Evolutionary conservation across 2,797 vertebrate species (phyloP), one percentile per base, ranked within the genome.

Genomic region (Anguilla marmorata): DNA sequence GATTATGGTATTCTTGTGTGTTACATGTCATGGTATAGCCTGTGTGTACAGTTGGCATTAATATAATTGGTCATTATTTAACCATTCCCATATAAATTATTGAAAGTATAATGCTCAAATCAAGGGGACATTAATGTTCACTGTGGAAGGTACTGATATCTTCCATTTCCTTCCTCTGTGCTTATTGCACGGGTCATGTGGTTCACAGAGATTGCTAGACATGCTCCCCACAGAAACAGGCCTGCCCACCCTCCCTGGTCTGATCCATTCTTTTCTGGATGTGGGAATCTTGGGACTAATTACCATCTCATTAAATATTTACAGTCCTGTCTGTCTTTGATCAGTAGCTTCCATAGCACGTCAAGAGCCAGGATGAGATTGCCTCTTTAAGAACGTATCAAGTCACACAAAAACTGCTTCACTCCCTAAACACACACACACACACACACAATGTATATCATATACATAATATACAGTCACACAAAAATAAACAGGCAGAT

Each of bases 361-460:
- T 30, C 37, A 7, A 8, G 41, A 45, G 37, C 76, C 21, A 82
- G 48, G 48, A 56, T 45, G 52, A 72, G 48, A 16, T 54, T 41
- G 52, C 86, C 58, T 87, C 72, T 87, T 89, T 87, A 89, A 89
- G 84, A 85, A 84, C 86, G 85, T 66, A 85, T 89, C 12, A 54
- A 21, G 80, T 41, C 48, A 85, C 52, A 86, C n/a, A 8, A 30
- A 48, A 74, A 86, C 54, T 9, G 60, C 11, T 3, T 27, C 84
- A 54, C 27, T 58, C 56, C 45, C 9, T 16, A 63, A 86, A 63
- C 60, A n/a, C 48, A 84, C 37, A 6, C 72, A 76, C 33, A 41
- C 37, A 41, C 37, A 41, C 2, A 41, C 33, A 76, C 74, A 76
- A 45, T 52, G 50, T 52, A 52, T 45, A 54, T 54, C 1, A 54